phyloP scores from a whole-genome alignment of 2,888 invertebrate genomes.

The Temnothorax rugatulus region DNA sequence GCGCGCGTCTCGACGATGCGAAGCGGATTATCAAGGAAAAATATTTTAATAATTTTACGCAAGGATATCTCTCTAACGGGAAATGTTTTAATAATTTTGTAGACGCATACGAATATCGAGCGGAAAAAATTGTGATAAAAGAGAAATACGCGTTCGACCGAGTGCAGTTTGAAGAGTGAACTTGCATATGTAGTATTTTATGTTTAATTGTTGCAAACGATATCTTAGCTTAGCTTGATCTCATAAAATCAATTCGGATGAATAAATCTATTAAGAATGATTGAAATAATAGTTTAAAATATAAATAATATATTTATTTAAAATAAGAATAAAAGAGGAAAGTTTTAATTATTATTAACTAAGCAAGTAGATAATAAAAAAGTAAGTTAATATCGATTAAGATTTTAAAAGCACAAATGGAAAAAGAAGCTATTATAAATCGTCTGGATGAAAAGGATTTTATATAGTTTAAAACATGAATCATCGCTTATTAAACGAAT shows the following conservation, averaged over 20 bases:
- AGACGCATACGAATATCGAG: slow-evolving; percentile 22
- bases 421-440: background rate
- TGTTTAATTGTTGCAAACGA: background rate
- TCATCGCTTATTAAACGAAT: background rate
- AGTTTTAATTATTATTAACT: background rate
- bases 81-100: slow-evolving; percentile 69
- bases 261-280: background rate
- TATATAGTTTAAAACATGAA: background rate
- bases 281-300: background rate
- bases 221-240: background rate
- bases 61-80: background rate
- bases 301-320: background rate
- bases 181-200: background rate
- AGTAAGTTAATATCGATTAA: background rate
- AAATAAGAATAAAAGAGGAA: background rate
- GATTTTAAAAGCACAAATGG: background rate
- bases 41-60: slow-evolving; percentile 69
- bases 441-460: background rate
- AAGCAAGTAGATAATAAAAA: background rate
- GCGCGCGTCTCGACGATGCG: slow-evolving; percentile 10
- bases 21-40: slow-evolving; percentile 62
- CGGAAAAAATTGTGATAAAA: slow-evolving; percentile 7
- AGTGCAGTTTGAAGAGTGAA: slow-evolving; percentile 25
- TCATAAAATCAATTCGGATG: background rate
- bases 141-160: slow-evolving; percentile 33